Evolutionary conservation across 2,113 vertebrate genomes (phyloP).

Genomic region (Burhinus oedicnemus): DNA sequence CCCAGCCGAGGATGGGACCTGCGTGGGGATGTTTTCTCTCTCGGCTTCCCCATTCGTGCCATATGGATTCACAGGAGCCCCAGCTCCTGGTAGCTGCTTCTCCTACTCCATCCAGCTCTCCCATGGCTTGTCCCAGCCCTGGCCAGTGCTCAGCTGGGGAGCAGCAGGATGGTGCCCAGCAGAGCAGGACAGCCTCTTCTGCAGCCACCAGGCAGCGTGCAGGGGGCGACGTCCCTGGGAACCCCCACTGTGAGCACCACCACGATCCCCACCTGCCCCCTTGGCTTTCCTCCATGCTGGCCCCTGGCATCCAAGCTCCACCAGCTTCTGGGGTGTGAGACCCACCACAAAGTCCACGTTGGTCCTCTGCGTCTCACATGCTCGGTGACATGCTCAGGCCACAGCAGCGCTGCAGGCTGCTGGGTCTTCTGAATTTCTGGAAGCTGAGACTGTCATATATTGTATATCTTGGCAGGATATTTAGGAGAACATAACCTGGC

Average conservation of each 20-base stretch:
- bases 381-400: neutral
- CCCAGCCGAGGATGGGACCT: fast-evolving
- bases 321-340: neutral
- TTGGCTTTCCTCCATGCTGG: neutral
- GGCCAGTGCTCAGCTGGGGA: neutral
- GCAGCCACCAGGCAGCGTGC: fast-evolving
- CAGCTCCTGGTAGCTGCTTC: fast-evolving
- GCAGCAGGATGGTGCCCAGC: neutral
- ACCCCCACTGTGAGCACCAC: too few species aligned
- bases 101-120: neutral
- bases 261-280: neutral
- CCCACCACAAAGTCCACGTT: neutral
- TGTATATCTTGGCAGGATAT: conserved; percentile 35
- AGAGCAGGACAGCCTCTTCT: neutral
- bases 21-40: neutral
- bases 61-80: fast-evolving
- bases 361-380: neutral
- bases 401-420: neutral
- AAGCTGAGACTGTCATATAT: neutral
- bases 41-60: fast-evolving
- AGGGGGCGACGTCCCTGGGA: neutral
- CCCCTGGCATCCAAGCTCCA: neutral
- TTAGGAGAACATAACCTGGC: neutral
- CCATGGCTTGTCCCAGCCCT: neutral
- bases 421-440: neutral